Evolutionary conservation across 30 jellyfish, hydroid and myxozoan species (phyloP).

Genomic region (Morbakka virulenta): DNA sequence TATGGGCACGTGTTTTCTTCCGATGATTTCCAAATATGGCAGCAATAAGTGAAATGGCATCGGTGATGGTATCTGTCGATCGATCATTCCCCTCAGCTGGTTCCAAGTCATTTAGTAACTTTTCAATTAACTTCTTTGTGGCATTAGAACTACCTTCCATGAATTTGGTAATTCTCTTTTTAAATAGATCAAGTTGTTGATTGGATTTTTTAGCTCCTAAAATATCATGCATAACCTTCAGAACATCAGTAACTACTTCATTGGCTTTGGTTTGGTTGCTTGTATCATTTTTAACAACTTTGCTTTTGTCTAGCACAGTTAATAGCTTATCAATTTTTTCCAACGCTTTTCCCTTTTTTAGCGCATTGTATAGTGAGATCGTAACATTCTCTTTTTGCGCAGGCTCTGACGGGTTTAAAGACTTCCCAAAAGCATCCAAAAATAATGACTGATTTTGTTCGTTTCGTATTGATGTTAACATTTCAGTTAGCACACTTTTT

Average conservation of each 20-base stretch:
- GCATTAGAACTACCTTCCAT: conserved; percentile 79
- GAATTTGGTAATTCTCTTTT: conserved; percentile 72
- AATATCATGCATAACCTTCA: conserved; percentile 85
- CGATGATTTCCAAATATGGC: conserved; percentile 64
- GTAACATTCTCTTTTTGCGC: conserved; percentile 62
- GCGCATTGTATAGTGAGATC: conserved; percentile 55
- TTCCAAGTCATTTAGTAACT: conserved; percentile 73
- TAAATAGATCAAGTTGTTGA: conserved; percentile 60
- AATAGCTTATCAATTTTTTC: conserved; percentile 70
- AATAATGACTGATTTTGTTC: conserved; percentile 42
- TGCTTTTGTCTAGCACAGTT: conserved; percentile 45
- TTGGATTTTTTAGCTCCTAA: conserved; percentile 64
- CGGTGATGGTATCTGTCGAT: conserved; percentile 72
- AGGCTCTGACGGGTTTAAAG: neutral
- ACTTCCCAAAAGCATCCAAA: neutral
- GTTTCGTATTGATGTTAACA: conserved; percentile 66
- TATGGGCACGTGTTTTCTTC: conserved; percentile 13
- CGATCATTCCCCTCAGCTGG: conserved; percentile 57
- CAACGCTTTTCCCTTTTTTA: conserved; percentile 76
- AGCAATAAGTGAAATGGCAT: conserved; percentile 75
- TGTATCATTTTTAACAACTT: neutral
- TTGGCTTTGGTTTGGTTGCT: conserved; percentile 49
- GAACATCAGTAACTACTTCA: conserved; percentile 87
- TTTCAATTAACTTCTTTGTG: conserved; percentile 72
- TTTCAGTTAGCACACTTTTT: conserved; percentile 76